These are phyloP conservation scores for Holothuria glaberrima DNA, from an alignment of 35 echinoderm and acorn worm species.

Conservation along the genomic window DNA sequence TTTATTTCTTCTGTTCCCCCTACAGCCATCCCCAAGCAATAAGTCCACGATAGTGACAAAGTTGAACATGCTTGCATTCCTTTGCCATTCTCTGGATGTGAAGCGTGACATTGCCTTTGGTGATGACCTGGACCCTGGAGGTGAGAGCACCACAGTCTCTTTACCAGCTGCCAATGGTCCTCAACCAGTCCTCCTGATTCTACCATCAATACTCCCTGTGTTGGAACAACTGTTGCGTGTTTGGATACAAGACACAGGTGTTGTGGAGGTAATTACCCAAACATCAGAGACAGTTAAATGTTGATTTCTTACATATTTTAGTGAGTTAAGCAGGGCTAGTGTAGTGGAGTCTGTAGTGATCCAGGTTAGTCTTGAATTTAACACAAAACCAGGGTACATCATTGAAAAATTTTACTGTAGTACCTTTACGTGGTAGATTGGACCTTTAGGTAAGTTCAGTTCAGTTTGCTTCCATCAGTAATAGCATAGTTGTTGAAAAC, in stretches of 20 bases:
- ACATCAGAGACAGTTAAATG: no score
- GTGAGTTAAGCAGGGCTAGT: no score
- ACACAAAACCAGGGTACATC: no score
- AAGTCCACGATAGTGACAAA: conserved; percentile 86
- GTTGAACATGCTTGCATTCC: conserved; percentile 90
- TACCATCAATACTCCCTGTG: conserved; percentile 83
- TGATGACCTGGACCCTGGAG: conserved; percentile 54
- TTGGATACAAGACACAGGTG: conserved; percentile 82
- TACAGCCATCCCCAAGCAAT: conserved; percentile 77
- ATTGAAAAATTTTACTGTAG: no score
- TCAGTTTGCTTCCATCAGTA: no score
- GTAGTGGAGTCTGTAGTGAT: no score
- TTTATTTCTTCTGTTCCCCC: not conserved
- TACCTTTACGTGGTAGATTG: no score
- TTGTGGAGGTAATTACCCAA: conserved; percentile 72
- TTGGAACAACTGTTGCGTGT: conserved; percentile 85
- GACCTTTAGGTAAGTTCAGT: no score
- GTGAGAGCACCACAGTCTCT: conserved; percentile 32
- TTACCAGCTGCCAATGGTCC: conserved; percentile 60
- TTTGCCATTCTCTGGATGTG: conserved; percentile 86
- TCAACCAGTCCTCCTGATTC: conserved; percentile 88
- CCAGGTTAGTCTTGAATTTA: no score
- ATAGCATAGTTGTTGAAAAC: no score
- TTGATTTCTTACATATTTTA: no score
- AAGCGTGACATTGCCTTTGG: conserved; percentile 69